Percentiles rank a stretch among this genome's conserved stretches.
Evolutionary conservation across 2,113 vertebrate genomes (phyloP).

Genomic region (Prolemur simus): DNA sequence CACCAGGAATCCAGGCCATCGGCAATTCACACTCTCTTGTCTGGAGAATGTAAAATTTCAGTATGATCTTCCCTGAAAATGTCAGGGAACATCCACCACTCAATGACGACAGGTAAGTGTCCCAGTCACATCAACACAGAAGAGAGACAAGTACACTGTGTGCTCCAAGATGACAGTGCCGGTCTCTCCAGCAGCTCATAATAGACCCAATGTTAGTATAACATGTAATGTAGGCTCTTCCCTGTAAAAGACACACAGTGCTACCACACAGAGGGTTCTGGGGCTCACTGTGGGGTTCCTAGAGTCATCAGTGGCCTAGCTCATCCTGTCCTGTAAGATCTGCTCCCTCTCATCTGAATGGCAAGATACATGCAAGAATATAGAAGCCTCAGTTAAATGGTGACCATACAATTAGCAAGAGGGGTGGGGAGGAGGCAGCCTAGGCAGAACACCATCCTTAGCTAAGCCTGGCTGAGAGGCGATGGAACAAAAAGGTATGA

Average conservation of each 20-base stretch:
- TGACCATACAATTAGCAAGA: not conserved
- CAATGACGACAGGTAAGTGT: not conserved
- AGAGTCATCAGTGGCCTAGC: not conserved
- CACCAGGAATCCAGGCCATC: not conserved
- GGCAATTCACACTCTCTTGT: not conserved
- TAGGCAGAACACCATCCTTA: not conserved
- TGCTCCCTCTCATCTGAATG: not conserved
- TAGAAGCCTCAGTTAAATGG: not conserved
- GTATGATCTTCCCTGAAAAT: not conserved
- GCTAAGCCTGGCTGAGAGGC: not conserved
- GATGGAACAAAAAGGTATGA: not conserved
- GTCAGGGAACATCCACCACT: fast-evolving
- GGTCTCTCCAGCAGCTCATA: not conserved
- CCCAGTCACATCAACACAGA: not conserved
- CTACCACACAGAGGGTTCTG: no score
- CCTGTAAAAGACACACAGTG: not conserved
- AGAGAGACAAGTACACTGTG: not conserved
- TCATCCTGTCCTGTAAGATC: not conserved
- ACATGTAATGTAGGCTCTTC: not conserved
- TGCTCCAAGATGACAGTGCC: not conserved
- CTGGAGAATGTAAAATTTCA: not conserved
- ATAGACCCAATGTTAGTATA: not conserved
- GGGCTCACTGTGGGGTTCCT: not conserved
- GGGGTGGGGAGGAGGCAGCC: not conserved
- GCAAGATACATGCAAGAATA: not conserved